These are phyloP conservation scores for Sycophila texana DNA, from an alignment of 2,888 invertebrate genomes.

Conservation along the genomic window DNA sequence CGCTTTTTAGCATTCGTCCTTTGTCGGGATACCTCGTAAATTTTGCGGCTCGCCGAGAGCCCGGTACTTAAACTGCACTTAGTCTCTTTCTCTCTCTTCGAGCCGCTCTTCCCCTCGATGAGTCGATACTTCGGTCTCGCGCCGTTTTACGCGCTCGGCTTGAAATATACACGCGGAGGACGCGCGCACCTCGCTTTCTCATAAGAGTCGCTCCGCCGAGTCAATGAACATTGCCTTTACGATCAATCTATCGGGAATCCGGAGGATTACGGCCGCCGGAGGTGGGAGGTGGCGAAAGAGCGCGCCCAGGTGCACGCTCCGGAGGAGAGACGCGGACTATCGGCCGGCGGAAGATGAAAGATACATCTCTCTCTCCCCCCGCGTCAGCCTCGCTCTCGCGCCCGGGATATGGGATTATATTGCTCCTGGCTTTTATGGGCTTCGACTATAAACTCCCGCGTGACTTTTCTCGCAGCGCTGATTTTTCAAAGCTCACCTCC, in stretches of 20 bases:
- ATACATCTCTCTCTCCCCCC: slow-evolving; percentile 57
- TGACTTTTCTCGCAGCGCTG: slow-evolving; percentile 56
- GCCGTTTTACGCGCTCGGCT: slow-evolving; percentile 23
- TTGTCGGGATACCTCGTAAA: slow-evolving; percentile 48
- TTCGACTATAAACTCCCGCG: slow-evolving; percentile 63
- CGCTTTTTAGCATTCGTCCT: slow-evolving; percentile 35
- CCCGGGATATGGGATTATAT: slow-evolving; percentile 64
- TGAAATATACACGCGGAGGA: slow-evolving; percentile 11
- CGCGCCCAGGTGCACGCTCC: slow-evolving; percentile 18
- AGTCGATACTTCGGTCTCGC: slow-evolving; percentile 28
- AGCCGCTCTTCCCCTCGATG: slow-evolving; percentile 11
- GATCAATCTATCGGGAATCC: slow-evolving; percentile 64
- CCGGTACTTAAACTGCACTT: slow-evolving; percentile 36
- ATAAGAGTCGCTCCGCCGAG: slow-evolving; percentile 26
- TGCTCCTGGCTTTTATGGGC: slow-evolving; percentile 62
- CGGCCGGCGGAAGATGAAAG: slow-evolving; percentile 67
- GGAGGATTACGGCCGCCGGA: slow-evolving; percentile 53
- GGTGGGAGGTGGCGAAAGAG: slow-evolving; percentile 46
- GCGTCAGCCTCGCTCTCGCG: slow-evolving; percentile 59
- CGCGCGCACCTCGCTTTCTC: slow-evolving; percentile 23
- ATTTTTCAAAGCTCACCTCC: slow-evolving; percentile 51
- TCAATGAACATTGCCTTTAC: slow-evolving; percentile 63
- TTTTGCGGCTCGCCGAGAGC: slow-evolving; percentile 32
- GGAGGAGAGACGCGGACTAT: no score
- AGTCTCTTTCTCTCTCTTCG: slow-evolving; percentile 11